A percentile compares a stretch with the other conserved stretches of the same genome.
Conservation (phyloP, 30 jellyfish, hydroid and myxozoan species). For the Cassiopea andromeda region DNA sequence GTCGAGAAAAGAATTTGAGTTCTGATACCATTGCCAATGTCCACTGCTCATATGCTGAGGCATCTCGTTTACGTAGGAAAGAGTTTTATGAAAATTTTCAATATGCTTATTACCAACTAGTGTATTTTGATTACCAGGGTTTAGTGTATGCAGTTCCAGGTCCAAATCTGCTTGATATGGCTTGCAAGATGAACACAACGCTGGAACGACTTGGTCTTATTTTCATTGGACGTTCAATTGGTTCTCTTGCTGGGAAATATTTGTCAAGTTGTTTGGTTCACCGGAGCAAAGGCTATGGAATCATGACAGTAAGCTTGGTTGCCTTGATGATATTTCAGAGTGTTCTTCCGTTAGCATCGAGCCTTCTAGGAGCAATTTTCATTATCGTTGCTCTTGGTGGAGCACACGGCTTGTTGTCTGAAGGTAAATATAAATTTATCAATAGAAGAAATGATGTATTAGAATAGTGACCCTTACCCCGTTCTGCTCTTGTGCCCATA, state of each 20-base stretch:
- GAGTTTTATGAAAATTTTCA: no score
- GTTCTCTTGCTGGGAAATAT: conserved; percentile 41
- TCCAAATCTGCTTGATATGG: conserved; percentile 47
- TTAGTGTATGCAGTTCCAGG: conserved; percentile 59
- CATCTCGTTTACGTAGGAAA: no score
- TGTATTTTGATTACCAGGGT: conserved; percentile 12
- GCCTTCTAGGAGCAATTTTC: conserved; percentile 23
- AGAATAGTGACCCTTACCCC: no score
- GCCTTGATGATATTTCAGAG: conserved; percentile 2
- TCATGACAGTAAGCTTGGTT: conserved; percentile 8
- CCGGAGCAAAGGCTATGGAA: conserved; percentile 39
- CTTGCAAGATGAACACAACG: conserved; percentile 26
- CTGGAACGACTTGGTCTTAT: conserved; percentile 27
- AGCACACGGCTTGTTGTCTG: conserved; percentile 45
- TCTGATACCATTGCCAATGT: no score
- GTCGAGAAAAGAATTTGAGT: no score
- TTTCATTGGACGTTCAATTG: conserved; percentile 51
- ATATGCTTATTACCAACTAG: no score
- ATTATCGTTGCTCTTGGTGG: conserved; percentile 48
- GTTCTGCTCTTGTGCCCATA: no score
- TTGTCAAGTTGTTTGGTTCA: neutral
- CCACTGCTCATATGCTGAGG: no score
- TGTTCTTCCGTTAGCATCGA: conserved; percentile 33
- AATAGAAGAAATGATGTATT: no score
- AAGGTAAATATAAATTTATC: conserved; percentile 24